These are phyloP conservation scores for Corythoichthys intestinalis DNA, from an alignment of 2,113 vertebrate species.

Conservation along the genomic window DNA sequence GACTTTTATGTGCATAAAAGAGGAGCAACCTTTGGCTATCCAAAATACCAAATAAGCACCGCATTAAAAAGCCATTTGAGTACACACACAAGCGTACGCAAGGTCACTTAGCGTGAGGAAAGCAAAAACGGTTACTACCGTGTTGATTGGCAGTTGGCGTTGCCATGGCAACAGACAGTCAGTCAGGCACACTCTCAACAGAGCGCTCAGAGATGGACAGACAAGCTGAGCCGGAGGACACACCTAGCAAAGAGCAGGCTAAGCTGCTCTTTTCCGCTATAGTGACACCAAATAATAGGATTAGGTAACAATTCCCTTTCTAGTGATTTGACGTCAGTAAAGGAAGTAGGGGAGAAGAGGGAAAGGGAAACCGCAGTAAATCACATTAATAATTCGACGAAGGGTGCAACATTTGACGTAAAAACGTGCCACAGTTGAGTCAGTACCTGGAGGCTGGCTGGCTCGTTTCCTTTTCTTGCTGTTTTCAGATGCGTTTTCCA, in stretches of 20 bases:
- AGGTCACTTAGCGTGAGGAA: conserved; percentile 23
- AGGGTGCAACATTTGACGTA: not conserved
- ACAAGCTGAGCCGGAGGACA: conserved; percentile 52
- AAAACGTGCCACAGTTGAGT: not conserved
- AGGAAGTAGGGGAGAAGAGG: not conserved
- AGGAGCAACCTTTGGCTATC: conserved; percentile 23
- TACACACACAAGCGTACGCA: not conserved
- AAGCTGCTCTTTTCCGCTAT: conserved; percentile 17
- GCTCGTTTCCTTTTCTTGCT: conserved; percentile 84
- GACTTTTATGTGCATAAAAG: conserved; percentile 41
- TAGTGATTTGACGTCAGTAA: conserved; percentile 19
- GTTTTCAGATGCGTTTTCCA: conserved; percentile 77
- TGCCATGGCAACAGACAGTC: conserved; percentile 52
- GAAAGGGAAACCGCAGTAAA: not conserved
- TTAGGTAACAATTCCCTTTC: conserved; percentile 42
- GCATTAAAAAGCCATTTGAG: not conserved
- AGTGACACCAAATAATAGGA: conserved; percentile 33
- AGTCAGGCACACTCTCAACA: conserved; percentile 42
- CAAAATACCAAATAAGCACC: conserved; percentile 11
- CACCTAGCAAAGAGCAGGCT: conserved; percentile 37
- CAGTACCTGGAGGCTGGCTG: conserved; percentile 78
- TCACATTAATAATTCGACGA: conserved; percentile 23
- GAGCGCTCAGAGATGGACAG: conserved; percentile 40
- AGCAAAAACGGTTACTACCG: conserved; percentile 31
- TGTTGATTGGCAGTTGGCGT: conserved; percentile 55